Evolutionary conservation across 2,113 vertebrate genomes (phyloP), one percentile per base, ranked within the genome.

Genomic region (Tretioscincus oriximinensis): DNA sequence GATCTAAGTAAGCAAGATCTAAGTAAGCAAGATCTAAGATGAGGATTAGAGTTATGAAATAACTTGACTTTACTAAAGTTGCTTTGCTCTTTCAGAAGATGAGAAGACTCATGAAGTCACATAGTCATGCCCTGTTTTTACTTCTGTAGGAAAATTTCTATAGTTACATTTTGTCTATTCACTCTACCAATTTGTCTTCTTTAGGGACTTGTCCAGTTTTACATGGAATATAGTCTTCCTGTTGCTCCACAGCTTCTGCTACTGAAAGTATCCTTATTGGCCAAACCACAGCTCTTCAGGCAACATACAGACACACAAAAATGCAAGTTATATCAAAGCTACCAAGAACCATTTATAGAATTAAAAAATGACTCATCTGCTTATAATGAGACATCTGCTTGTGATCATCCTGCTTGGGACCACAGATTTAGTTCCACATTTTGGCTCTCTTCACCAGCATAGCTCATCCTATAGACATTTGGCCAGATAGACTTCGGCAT

Each of bases 401-500:
- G 28, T 8, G 51, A 64, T 75, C 76, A 61, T 69, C 64, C 21
- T 68, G 31, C 21, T 35, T 77, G 71, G 71, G 58, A 21, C 18
- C 47, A 1, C 1, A 14, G 41, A 81, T 73, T 84, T 69, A 24
- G 18, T 64, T 65, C 58, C 72, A 7, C 73, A 77, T 75, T 74
- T 31, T 69, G 9, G 81, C 58, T 54, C 66, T 9, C 54, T 85
- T 88, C 73, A 74, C 78, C 77, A 69, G 73, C 68, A 84, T 35
- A 0, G 2, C 20, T 76, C 67, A 41, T 73, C 77, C 63, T 87
- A 72, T 35, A 63, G 73, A 54, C 16, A 41, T 60, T 70, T 31
- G 5, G 78, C n/a, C 78, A 89, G 72, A 72, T 28, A 84, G 84
- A 14, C 54, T 41, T 63, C 47, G n/a, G 41, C 84, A 82, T 71